Conservation (phyloP, 2,113 vertebrate species). For the Dunckerocampus dactyliophorus region DNA sequence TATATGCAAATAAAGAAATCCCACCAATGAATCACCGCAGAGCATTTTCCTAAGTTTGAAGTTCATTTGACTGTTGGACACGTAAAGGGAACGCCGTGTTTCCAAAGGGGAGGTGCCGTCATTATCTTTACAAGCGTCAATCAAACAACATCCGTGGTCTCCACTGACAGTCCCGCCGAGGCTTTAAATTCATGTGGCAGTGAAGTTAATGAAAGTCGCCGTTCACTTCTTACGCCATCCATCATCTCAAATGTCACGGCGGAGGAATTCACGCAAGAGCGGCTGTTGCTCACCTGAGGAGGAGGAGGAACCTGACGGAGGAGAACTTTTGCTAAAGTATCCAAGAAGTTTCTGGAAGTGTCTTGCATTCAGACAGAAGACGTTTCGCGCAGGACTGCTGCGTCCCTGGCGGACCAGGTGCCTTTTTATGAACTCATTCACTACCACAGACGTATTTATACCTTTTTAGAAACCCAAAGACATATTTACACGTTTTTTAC, state of each 20-base stretch:
- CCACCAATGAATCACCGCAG: too few species aligned
- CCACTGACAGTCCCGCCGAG: not conserved
- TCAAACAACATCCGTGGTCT: not conserved
- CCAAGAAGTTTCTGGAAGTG: not conserved
- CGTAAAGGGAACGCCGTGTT: too few species aligned
- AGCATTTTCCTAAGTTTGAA: too few species aligned
- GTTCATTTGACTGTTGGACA: too few species aligned
- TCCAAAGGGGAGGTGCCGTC: not conserved
- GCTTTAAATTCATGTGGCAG: not conserved
- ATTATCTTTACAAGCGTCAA: not conserved
- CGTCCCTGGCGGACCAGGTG: too few species aligned
- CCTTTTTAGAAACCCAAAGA: too few species aligned
- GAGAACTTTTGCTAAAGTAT: not conserved
- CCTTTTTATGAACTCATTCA: too few species aligned
- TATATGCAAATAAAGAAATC: too few species aligned
- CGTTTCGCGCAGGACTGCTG: too few species aligned
- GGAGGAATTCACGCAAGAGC: not conserved
- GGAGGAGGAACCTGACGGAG: not conserved
- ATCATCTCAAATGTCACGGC: not conserved
- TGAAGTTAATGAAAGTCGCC: slow-evolving; percentile 1
- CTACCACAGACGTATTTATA: too few species aligned
- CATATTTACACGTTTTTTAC: too few species aligned
- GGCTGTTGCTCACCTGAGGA: not conserved
- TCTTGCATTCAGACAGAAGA: not conserved
- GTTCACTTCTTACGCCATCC: not conserved